Percentiles rank a stretch among this genome's conserved stretches.
Evolutionary conservation across 2,113 vertebrate genomes (phyloP).

Genomic region (Heterotilapia buettikoferi): DNA sequence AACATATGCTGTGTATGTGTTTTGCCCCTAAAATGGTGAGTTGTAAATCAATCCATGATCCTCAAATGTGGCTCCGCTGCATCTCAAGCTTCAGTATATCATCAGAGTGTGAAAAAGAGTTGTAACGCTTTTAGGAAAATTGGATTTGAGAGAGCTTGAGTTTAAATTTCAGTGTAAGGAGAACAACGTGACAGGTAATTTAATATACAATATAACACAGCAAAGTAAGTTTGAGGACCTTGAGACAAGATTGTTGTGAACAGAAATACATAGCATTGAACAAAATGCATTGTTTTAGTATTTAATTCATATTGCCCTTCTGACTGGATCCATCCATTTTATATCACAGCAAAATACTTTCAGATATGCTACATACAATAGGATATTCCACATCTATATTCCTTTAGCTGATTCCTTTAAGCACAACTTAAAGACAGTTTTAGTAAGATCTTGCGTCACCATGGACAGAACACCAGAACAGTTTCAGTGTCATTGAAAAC

Average conservation of each 20-base stretch:
- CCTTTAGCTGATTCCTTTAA: background rate
- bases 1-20: background rate
- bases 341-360: background rate
- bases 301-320: background rate
- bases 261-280: background rate
- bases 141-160: slow-evolving; percentile 31
- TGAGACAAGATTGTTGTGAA: background rate
- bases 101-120: slow-evolving; percentile 39
- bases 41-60: slow-evolving; percentile 37
- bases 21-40: background rate
- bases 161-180: slow-evolving; percentile 34
- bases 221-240: background rate
- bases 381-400: background rate
- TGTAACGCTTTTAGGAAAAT: slow-evolving; percentile 25
- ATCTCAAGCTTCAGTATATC: slow-evolving; percentile 6
- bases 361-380: background rate
- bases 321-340: background rate
- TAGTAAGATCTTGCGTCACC: background rate
- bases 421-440: background rate
- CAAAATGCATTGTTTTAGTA: background rate
- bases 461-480: background rate
- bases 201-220: background rate
- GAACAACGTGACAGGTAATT: background rate
- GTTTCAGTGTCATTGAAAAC: background rate
- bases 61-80: slow-evolving; percentile 18